A percentile compares a stretch with the other conserved stretches of the same genome.
Conservation (phyloP, 2,113 vertebrate species). For the Hippocampus comes region DNA sequence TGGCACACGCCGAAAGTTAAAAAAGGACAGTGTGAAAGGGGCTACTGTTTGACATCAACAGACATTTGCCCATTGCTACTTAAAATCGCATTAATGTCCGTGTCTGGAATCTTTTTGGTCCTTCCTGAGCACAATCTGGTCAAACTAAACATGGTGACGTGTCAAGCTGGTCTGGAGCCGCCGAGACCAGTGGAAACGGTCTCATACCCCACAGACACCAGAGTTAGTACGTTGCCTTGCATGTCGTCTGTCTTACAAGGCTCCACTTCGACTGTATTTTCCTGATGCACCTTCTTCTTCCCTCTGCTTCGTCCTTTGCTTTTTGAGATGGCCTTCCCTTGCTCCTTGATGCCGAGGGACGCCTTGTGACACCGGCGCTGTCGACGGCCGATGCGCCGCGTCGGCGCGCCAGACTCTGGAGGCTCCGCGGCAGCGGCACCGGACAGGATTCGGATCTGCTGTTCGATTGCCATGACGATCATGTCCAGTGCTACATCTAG, state of each 20-base stretch:
- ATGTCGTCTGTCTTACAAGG: constrained; percentile 46
- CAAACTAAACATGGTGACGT: constrained; percentile 12
- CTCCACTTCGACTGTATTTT: constrained; percentile 15
- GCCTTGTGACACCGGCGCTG: constrained; percentile 59
- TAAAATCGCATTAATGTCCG: neutral
- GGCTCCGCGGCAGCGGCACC: constrained; percentile 69
- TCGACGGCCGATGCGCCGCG: constrained; percentile 65
- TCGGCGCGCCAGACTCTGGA: constrained; percentile 37
- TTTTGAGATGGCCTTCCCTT: constrained; percentile 52
- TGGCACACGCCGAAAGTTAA: neutral
- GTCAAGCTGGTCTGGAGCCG: constrained; percentile 38
- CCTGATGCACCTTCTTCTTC: constrained; percentile 49
- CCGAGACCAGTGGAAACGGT: constrained; percentile 66
- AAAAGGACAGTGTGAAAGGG: neutral
- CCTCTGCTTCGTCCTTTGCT: constrained; percentile 51
- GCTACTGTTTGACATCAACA: constrained; percentile 9
- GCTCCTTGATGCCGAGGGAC: constrained; percentile 28
- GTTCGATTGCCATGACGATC: constrained; percentile 69
- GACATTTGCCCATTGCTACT: neutral
- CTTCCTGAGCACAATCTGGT: constrained; percentile 9
- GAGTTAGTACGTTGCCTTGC: constrained; percentile 68
- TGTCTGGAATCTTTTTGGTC: neutral
- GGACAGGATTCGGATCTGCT: constrained; percentile 74
- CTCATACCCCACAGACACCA: constrained; percentile 76
- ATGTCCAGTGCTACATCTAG: constrained; percentile 72